Evolutionary conservation across 2,113 vertebrate genomes (phyloP), one percentile per base, ranked within the genome.

Genomic region (Gavia stellata): DNA sequence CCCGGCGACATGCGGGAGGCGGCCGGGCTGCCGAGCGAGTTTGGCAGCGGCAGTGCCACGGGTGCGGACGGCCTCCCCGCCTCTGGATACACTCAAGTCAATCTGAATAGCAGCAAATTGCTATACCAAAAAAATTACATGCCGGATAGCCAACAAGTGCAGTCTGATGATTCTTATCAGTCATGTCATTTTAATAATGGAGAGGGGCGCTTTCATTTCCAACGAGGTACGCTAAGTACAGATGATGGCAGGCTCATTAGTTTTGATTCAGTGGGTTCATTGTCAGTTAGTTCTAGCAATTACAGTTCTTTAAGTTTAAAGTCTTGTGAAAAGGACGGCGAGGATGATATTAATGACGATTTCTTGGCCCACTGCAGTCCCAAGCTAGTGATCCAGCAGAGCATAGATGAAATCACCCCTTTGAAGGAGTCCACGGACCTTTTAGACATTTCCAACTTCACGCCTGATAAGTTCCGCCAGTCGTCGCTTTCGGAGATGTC

Each of bases 381-480:
- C 95, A 99, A 99, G 97, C 98, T 99, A 96, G 98, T 99, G 97
- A 99, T 99, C 98, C 99, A 99, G 97, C 99, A 99, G 96, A 99
- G 99, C 98, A 98, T 99, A 97, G 99, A 99, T 82, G 99, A 99
- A 98, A 99, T 99, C 96, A 98, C 98, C 68, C 99, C 99, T 65
- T 88, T 99, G 95, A 99, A 99, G 96, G 99, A 99, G 97, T 99
- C 99, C 91, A 99, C 98, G 67, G 99, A 99, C 97, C 99, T 99
- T 96, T 98, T 99, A 96, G 99, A 99, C 97, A 99, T 99, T 97
- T 99, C 99, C 78, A 99, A 99, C 98, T 99, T 99, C 97, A 99
- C 99, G 71, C 99, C 99, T 49, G 99, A 99, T 98, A 99, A 99
- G 97, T 99, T 99, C 97, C 99, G 99, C 96, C 99, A 99, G 97